phyloP scores from a whole-genome alignment of 2,888 invertebrate species.

The Dusona sp. region DNA sequence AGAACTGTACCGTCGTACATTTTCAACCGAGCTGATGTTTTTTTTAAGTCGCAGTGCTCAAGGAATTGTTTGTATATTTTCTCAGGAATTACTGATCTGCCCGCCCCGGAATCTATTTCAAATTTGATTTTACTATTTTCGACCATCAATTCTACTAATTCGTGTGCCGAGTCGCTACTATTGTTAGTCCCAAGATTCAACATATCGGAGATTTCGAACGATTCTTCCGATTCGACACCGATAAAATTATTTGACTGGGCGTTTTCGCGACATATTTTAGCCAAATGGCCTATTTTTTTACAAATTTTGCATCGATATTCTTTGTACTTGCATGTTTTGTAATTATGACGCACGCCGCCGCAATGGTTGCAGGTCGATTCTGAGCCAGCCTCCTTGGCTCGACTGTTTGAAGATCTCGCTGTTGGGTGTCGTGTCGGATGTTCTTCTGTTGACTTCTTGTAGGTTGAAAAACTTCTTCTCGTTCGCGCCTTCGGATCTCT shows the following conservation, averaged over 20 bases:
- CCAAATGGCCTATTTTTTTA: conserved; percentile 31
- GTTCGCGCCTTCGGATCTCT: neutral
- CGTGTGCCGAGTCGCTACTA: neutral
- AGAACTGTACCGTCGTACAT: conserved; percentile 60
- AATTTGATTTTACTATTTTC: conserved; percentile 5
- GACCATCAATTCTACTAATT: neutral
- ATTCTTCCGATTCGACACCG: conserved; percentile 25
- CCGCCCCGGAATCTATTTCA: conserved; percentile 34
- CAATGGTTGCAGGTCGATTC: conserved; percentile 25
- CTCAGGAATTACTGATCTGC: conserved; percentile 13
- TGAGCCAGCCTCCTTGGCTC: conserved; percentile 8
- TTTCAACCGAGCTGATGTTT: conserved; percentile 46
- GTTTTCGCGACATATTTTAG: conserved; percentile 27
- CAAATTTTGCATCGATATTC: conserved; percentile 41
- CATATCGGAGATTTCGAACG: conserved; percentile 17
- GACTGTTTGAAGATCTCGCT: neutral
- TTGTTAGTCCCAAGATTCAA: neutral
- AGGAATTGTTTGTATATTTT: conserved; percentile 14
- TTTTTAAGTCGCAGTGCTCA: conserved; percentile 12
- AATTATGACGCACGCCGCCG: conserved; percentile 28
- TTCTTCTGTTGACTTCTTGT: conserved; percentile 10
- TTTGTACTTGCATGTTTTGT: conserved; percentile 24
- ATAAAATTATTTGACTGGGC: conserved; percentile 18
- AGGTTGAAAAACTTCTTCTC: neutral
- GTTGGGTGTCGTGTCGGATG: neutral